Conservation (phyloP, 2,888 invertebrate genomes). For the Coelopa pilipes region DNA sequence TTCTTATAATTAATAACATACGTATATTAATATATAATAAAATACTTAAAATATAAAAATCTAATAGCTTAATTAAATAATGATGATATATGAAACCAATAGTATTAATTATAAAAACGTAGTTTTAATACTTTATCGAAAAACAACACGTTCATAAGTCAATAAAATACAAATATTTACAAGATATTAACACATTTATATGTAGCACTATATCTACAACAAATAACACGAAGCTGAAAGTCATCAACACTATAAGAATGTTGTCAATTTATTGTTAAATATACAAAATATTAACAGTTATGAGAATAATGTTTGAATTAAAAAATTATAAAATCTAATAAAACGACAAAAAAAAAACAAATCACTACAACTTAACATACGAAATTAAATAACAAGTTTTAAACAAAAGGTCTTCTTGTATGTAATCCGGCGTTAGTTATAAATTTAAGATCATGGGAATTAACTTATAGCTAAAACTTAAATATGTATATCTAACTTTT, state of each 20-base stretch:
- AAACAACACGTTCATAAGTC: background rate
- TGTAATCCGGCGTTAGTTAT: conserved; percentile 2
- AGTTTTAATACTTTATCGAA: background rate
- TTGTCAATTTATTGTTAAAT: conserved; percentile 19
- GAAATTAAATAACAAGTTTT: conserved; percentile 30
- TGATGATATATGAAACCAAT: background rate
- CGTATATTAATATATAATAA: background rate
- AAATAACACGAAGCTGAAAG: background rate
- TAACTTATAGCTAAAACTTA: background rate
- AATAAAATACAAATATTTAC: conserved; percentile 35
- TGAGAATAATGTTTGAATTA: conserved; percentile 2
- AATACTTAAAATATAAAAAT: background rate
- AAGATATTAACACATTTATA: conserved; percentile 10
- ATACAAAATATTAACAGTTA: background rate
- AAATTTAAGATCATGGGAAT: background rate
- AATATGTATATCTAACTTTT: conserved; percentile 6
- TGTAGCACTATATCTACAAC: background rate
- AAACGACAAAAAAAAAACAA: conserved; percentile 1
- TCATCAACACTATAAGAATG: background rate
- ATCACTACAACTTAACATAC: background rate
- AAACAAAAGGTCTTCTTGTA: conserved; percentile 2
- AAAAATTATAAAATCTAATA: conserved; percentile 8
- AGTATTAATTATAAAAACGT: background rate
- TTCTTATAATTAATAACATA: background rate
- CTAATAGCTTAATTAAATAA: conserved; percentile 3